phyloP scores from a whole-genome alignment of 2,113 vertebrate genomes.

The Nothoprocta perdicaria region DNA sequence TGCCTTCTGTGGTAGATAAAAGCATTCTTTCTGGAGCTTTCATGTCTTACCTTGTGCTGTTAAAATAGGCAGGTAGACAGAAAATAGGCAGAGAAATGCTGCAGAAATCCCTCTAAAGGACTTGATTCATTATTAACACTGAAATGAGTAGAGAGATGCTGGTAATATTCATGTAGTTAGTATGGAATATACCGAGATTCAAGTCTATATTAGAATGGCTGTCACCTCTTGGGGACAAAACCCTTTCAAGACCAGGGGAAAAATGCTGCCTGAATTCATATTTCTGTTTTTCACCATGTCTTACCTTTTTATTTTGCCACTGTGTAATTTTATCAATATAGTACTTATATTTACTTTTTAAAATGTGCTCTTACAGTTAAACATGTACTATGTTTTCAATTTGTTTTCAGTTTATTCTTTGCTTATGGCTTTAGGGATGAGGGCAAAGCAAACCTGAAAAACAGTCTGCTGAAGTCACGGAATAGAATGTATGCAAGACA shows the following conservation, averaged over 20 bases:
- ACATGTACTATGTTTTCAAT: neutral
- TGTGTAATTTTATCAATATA: neutral
- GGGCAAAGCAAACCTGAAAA: neutral
- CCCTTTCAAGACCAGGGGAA: neutral
- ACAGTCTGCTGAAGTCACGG: neutral
- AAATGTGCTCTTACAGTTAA: neutral
- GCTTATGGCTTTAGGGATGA: neutral
- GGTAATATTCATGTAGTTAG: neutral
- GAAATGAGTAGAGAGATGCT: neutral
- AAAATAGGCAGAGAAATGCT: neutral
- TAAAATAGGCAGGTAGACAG: neutral
- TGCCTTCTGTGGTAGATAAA: neutral
- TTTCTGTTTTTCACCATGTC: neutral
- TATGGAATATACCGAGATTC: neutral
- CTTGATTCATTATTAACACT: neutral
- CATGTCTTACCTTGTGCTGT: neutral
- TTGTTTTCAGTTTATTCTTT: neutral
- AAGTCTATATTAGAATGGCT: neutral
- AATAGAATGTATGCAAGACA: neutral
- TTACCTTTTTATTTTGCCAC: neutral
- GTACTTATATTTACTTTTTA: neutral
- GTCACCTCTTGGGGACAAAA: neutral
- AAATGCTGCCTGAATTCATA: neutral
- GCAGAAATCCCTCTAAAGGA: neutral
- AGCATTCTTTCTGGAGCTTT: neutral